Evolutionary conservation across 92 coral and sea anemone genomes (phyloP), one percentile per base, ranked within the genome.

Genomic region (Porites divaricata): DNA sequence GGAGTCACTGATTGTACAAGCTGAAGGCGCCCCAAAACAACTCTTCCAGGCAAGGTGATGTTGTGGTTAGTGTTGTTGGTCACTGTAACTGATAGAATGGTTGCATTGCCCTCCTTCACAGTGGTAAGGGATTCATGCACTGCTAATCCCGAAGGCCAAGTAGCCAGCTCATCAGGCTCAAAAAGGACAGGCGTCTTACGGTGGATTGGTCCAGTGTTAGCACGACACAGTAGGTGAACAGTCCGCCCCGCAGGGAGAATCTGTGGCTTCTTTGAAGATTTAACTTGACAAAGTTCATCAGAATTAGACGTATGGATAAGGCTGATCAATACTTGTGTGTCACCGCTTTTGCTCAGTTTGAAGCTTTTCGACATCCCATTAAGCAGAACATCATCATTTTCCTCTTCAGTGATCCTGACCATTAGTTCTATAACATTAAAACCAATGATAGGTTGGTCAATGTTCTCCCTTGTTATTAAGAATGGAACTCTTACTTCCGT

Each of bases 361-460:
- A 91, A 88, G 85, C 91, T 76, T 63, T 72, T 72, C 74, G 67
- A 66, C 78, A 87, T 58, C 61, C 85, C 63, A 57, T 28, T 76
- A 14, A 83, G 81, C 50, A 93, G 23, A 66, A 51, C 77, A 49
- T 81, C 83, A 70, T 87, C 71, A 14, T 64, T 63, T 26, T 64
- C 21, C 51, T 66, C 70, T 54, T 41, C 77, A 25, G 76, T 71
- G 52, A 83, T 83, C 82, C 88, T 76, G 58, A 88, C 79, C 78
- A 92, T 86, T 70, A 80, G 25, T 74, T 93, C 86, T 73, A 90
- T 93, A 5, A 93, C 94, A 82, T 93, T 93, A 72, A 79, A 93
- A 28, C 94, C 96, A 77, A 93, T 88, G 48, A 91, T 88, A 62
- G 92, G 94, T 63, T 76, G 90, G 48, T 90, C 92, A 67, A 93